A percentile compares a stretch with the other conserved stretches of the same genome.
Conservation (phyloP, 2,888 invertebrate species). For the Frankliniella fusca region DNA sequence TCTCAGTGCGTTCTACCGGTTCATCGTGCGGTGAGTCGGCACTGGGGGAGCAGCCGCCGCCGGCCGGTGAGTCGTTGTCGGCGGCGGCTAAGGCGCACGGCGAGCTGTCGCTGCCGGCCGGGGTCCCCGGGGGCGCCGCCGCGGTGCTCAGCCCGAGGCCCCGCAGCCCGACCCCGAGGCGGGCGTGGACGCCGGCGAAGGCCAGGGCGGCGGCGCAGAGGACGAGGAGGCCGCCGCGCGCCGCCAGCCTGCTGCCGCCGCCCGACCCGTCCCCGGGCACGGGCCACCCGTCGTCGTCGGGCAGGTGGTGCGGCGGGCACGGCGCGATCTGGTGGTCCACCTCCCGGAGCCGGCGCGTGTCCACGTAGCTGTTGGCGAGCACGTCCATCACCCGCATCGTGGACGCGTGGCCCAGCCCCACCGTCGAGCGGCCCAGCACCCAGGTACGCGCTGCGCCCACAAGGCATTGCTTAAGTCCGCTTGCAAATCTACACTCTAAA, state of each 20-base stretch:
- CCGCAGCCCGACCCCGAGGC: too few relatives aligned
- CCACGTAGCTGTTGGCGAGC: not conserved
- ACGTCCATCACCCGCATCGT: not conserved
- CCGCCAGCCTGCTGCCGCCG: too few relatives aligned
- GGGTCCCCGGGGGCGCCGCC: not conserved
- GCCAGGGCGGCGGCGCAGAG: too few relatives aligned
- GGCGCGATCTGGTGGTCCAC: not conserved
- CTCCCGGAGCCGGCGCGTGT: not conserved
- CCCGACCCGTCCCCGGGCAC: too few relatives aligned
- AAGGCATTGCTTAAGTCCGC: too few relatives aligned
- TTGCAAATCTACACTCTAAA: too few relatives aligned
- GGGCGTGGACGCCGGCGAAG: too few relatives aligned
- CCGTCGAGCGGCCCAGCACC: not conserved
- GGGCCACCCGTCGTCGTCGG: not conserved
- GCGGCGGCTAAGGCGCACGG: not conserved
- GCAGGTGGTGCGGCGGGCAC: not conserved
- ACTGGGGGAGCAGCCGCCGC: too few relatives aligned
- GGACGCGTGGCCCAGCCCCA: not conserved
- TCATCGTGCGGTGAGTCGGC: too few relatives aligned
- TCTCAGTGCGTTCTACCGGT: too few relatives aligned
- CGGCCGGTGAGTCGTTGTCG: not conserved
- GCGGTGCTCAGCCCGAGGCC: not conserved
- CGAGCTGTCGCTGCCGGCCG: too few relatives aligned
- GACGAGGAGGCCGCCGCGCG: too few relatives aligned
- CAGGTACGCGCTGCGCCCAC: not conserved